These are phyloP conservation scores for Palythoa heliodiscus DNA, from an alignment of 92 coral and sea anemone species.

Conservation along the genomic window DNA sequence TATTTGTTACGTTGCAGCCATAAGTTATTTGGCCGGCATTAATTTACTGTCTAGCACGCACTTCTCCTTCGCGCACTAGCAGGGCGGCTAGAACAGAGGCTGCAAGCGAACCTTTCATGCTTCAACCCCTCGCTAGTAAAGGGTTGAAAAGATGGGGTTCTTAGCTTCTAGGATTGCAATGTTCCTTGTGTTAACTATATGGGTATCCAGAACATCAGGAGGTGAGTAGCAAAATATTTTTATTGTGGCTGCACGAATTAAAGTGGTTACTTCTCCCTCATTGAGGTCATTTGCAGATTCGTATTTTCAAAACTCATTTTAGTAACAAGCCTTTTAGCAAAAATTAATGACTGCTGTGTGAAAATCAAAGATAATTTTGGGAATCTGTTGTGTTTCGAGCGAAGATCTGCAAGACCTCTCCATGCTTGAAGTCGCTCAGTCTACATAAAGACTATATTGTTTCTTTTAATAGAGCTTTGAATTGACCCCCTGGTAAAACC, in stretches of 20 bases:
- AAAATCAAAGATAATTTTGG: neutral
- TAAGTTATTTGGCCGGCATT: slow-evolving; percentile 71
- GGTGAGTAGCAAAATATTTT: neutral
- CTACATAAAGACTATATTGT: slow-evolving; percentile 36
- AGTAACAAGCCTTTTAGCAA: neutral
- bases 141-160: slow-evolving; percentile 99
- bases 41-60: slow-evolving; percentile 89
- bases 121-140: slow-evolving; percentile 74
- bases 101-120: slow-evolving; percentile 89
- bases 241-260: neutral
- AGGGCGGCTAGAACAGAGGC: slow-evolving; percentile 65
- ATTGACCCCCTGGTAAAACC: neutral
- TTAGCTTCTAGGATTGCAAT: slow-evolving; percentile 61
- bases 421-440: slow-evolving; percentile 8
- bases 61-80: slow-evolving; percentile 46
- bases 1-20: slow-evolving; percentile 33
- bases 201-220: neutral
- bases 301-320: neutral
- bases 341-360: neutral
- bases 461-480: neutral
- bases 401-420: neutral
- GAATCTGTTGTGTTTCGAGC: neutral
- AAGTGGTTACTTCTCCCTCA: neutral
- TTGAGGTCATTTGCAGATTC: neutral
- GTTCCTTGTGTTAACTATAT: slow-evolving; percentile 46